Evolutionary conservation across 1,140 invertebrate genomes (phyloP), one percentile per base, ranked within the genome.

Genomic region (Caenorhabditis inopinata): DNA sequence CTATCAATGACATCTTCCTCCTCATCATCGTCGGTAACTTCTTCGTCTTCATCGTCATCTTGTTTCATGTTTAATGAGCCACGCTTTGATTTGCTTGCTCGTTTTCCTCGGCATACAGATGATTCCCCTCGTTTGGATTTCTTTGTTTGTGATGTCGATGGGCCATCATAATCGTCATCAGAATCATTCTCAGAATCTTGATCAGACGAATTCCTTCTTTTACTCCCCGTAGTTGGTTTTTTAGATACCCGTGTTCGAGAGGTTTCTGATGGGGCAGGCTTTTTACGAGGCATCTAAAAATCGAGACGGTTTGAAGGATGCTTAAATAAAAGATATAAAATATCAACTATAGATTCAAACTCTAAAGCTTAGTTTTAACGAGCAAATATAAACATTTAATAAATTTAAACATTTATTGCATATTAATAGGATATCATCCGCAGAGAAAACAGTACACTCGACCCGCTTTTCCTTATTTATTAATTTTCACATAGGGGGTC

Each of bases 41-140:
- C 76, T 58, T 58, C 18, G n/a, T 58, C 48, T 49, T 32, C 74
- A 35, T 76, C 18, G 18, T n/a, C 76, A 7, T 77, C 42, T 21
- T 68, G n/a, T 21, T 68, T 68, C 16, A 21, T 18, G 18, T 38
- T 29, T 21, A 42, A 14, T 0, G 58, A 68, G 18, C 11, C 29
- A 21, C 58, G 11, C 38, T 68, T 68, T 42, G 58, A 5, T 12
- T 68, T 68, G 12, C 32, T 68, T 38, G n/a, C 51, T 32, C 25
- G 25, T 58, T n/a, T 38, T 21, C 58, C 58, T 3, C 58, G 29
- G 38, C 23, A 38, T 12, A 18, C 7, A 0, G 58, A 11, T 38
- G 25, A 5, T 21, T 18, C 12, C 12, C 58, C 58, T 16, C 58
- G 29, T 12, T 38, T 68, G 9, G 7, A 11, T 21, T 68, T 68